Evolutionary conservation across 2,113 vertebrate species (phyloP).

Genomic region (Melospiza melodia): DNA sequence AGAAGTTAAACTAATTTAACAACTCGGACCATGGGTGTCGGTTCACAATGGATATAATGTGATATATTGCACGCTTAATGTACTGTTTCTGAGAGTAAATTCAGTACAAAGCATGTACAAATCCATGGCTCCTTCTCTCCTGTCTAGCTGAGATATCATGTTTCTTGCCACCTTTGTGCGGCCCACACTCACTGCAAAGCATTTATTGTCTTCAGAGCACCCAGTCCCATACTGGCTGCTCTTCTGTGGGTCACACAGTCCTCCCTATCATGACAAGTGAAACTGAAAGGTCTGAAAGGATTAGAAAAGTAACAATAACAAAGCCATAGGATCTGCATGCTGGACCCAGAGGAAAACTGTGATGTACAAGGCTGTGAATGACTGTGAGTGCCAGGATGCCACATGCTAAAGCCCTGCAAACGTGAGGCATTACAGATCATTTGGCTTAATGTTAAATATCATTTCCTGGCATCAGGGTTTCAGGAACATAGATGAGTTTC

Average conservation of each 20-base stretch:
- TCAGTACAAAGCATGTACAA: background rate
- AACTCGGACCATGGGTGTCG: background rate
- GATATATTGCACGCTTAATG: background rate
- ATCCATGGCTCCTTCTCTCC: background rate
- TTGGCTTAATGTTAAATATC: background rate
- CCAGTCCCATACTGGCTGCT: background rate
- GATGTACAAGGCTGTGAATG: accelerated
- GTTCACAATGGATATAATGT: background rate
- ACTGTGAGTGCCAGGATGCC: background rate
- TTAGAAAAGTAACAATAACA: background rate
- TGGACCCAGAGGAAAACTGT: background rate
- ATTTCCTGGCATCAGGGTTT: background rate
- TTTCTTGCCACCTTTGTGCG: background rate
- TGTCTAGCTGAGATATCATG: background rate
- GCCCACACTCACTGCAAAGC: background rate
- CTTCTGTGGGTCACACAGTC: background rate
- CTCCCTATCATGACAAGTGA: background rate
- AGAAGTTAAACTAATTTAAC: background rate
- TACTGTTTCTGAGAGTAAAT: background rate
- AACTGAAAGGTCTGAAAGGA: background rate
- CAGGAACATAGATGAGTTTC: accelerated
- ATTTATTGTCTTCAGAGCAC: background rate
- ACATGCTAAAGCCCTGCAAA: accelerated
- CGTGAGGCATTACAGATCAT: accelerated
- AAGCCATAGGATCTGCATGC: background rate